A percentile compares a stretch with the other conserved stretches of the same genome.
These are phyloP conservation scores for Spea bombifrons DNA, from an alignment of 2,113 vertebrate species.

Conservation along the genomic window DNA sequence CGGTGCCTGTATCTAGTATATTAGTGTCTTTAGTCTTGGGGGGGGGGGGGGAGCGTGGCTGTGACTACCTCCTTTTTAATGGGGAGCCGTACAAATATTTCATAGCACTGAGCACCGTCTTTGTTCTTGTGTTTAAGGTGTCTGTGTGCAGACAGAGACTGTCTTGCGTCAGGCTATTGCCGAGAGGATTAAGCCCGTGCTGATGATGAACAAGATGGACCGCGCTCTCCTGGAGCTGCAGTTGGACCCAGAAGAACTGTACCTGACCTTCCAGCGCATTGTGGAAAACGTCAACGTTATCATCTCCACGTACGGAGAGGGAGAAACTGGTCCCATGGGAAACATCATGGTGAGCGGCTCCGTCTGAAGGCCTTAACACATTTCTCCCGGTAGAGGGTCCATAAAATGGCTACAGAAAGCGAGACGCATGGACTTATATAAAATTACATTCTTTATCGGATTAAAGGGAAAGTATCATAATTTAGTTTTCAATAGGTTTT, in stretches of 20 bases:
- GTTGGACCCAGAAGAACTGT: conserved; percentile 85
- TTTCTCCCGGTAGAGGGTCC: too few relatives aligned
- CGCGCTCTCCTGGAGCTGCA: conserved; percentile 90
- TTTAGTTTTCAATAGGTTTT: too few relatives aligned
- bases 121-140: conserved; percentile 64
- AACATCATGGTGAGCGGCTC: conserved; percentile 79
- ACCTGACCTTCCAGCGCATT: conserved; percentile 94
- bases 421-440: too few relatives aligned
- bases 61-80: background rate
- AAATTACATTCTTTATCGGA: too few relatives aligned
- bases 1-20: too few relatives aligned
- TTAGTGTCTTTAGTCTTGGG: background rate
- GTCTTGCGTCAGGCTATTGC: conserved; percentile 93
- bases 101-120: background rate
- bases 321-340: conserved; percentile 89
- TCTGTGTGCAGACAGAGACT: conserved; percentile 94
- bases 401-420: too few relatives aligned
- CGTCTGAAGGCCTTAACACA: too few relatives aligned
- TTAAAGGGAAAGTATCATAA: too few relatives aligned
- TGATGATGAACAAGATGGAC: conserved; percentile 99
- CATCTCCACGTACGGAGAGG: conserved; percentile 89
- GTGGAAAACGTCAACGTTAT: conserved; percentile 94
- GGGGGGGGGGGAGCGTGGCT: background rate
- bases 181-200: conserved; percentile 90
- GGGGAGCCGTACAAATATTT: too few relatives aligned